Evolutionary conservation across 2,797 vertebrate genomes (phyloP), one percentile per base, ranked within the genome.

Genomic region (Xenops minutus): DNA sequence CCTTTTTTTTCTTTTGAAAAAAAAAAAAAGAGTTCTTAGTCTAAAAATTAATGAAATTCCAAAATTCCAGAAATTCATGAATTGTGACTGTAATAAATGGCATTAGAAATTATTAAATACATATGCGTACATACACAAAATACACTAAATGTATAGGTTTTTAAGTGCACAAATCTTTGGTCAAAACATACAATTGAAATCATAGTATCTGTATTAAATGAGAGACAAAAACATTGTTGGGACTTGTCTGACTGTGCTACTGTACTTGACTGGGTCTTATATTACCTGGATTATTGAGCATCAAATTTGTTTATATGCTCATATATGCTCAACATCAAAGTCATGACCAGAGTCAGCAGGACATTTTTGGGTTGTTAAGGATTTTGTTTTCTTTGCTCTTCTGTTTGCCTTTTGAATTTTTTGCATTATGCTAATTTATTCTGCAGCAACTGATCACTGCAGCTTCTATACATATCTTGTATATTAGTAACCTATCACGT

Each of bases 231-330:
- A 0, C 5, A 19, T 17, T 37, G 8, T 30, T 48, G 59, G 49
- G 10, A 27, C n/a, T 82, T 87, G 3, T 49, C 32, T 63, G 59
- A 17, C 12, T 48, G 6, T 4, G 3, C 26, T 24, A 11, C 5
- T 72, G 6, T 29, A 11, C 6, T 56, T 59, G 15, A n/a, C 14
- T 51, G 17, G 2, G 4, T 56, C 9, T 43, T 59, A 18, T 59
- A 22, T 39, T 61, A 13, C 7, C 2, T 3, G 30, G 1, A 1
- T 64, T 4, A 2, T 83, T 76, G 14, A 32, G 9, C 10, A 23
- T 32, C 48, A 5, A 8, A 2, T 66, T 61, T 80, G 1, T 62
- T 84, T 9, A 8, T 39, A 39, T 39, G 39, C 39, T 39, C 39
- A 39, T 39, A 11, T 43, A 30, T 12, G 6, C 3, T 54, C 24